A percentile compares a stretch with the other conserved stretches of the same genome.
Evolutionary conservation across 2,797 vertebrate genomes (phyloP).

Genomic region (Lutjanus argentimaculatus): DNA sequence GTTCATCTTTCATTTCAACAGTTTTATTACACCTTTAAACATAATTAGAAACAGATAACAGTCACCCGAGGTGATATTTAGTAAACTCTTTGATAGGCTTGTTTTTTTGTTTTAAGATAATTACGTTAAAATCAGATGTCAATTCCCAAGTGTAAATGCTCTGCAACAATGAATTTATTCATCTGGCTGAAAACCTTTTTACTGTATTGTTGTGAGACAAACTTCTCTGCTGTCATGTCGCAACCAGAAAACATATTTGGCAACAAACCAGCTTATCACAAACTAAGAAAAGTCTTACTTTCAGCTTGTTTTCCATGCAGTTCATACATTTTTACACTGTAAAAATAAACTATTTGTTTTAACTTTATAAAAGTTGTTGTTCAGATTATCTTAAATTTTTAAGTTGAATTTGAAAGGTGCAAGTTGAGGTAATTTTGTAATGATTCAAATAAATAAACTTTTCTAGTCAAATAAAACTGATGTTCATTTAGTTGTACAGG

Average conservation of each 20-base stretch:
- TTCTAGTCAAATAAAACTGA: too few species aligned
- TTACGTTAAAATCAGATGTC: constrained; percentile 52
- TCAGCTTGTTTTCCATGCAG: neutral
- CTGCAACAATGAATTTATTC: constrained; percentile 11
- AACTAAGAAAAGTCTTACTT: neutral
- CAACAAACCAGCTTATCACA: constrained; percentile 9
- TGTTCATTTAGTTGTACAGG: too few species aligned
- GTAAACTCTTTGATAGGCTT: constrained; percentile 65
- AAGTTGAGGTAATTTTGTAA: too few species aligned
- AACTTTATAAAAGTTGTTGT: too few species aligned
- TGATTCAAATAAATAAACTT: too few species aligned
- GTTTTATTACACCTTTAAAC: constrained; percentile 79
- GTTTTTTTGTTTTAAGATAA: constrained; percentile 56
- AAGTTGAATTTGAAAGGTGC: too few species aligned
- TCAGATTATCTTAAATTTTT: too few species aligned
- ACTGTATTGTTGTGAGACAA: neutral
- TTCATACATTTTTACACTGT: neutral
- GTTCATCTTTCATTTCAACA: constrained; percentile 82
- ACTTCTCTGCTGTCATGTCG: neutral
- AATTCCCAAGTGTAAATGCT: constrained; percentile 33
- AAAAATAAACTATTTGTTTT: too few species aligned
- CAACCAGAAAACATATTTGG: neutral
- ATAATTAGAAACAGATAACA: constrained; percentile 82
- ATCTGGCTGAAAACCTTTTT: constrained; percentile 19
- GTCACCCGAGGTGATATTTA: constrained; percentile 75